Evolutionary conservation across 2,797 vertebrate genomes (phyloP).

Genomic region (Halcyon leucocephala): DNA sequence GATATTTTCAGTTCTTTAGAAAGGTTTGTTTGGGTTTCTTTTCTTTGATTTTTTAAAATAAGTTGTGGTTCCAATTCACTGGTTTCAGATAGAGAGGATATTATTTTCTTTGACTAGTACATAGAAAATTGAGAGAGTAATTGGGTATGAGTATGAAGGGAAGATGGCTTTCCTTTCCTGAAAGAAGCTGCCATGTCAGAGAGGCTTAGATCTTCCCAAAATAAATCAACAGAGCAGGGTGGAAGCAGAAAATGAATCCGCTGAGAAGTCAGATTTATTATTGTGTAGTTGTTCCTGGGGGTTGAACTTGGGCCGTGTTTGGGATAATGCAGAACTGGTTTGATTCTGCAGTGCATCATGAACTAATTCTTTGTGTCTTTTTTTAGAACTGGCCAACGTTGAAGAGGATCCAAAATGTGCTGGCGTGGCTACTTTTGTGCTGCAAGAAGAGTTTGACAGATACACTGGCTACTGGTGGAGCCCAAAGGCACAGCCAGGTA

Average conservation of each 20-base stretch:
- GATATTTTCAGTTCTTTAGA: background rate
- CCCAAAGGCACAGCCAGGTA: conserved; percentile 79
- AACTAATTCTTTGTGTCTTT: background rate
- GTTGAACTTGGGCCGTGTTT: background rate
- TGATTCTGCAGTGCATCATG: background rate
- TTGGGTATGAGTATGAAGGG: background rate
- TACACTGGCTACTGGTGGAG: conserved; percentile 88
- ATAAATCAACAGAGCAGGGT: background rate
- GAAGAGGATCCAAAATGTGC: conserved; percentile 86
- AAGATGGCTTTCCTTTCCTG: background rate
- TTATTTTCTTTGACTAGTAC: background rate
- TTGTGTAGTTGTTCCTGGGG: background rate
- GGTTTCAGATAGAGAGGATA: background rate
- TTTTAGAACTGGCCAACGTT: conserved; percentile 78
- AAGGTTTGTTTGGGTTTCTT: background rate
- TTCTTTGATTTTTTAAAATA: background rate
- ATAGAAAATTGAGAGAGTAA: background rate
- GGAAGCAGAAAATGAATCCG: background rate
- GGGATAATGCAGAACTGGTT: background rate
- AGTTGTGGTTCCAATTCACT: background rate
- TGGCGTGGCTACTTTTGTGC: conserved; percentile 84
- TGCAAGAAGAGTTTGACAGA: conserved; percentile 87
- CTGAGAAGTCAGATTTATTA: conserved; percentile 44
- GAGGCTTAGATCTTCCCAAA: background rate
- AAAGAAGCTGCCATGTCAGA: background rate